Base-by-base conservation (phyloP, 2,797 vertebrate species). In the Antrozous pallidus region DNA sequence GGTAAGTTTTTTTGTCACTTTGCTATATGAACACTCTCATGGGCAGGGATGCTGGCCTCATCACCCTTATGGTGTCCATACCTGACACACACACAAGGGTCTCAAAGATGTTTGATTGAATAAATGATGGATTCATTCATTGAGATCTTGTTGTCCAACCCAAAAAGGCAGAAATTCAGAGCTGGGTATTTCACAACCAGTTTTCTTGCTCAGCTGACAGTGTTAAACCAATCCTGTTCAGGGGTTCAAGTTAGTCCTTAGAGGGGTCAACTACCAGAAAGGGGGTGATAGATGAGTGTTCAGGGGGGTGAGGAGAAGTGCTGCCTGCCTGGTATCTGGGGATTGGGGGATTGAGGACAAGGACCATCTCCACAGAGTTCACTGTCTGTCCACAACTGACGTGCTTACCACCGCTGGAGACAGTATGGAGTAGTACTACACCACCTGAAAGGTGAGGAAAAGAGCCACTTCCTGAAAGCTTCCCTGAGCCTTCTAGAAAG, bases 91-190 rank as follows among this genome's bases (percentile, higher is more conserved):
- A 73, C 17, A 49, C 12, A 82, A 83, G 33, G 31, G 31, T 61
- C 45, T 45, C 10, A 28, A 45, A 54, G 17, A 51, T 61, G 22
- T 20, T 70, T 33, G 67, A 90, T 73, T 36, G 31, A 87, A 77
- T 74, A 75, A 75, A 88, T 89, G 36, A 81, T 70, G 54, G 8
- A 36, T 77, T 85, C 92, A 56, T 88, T 95, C 75, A 88, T 11
- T 45, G 67, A 92, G 33, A 83, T 42, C 51, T 86, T 28, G 1
- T 36, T 89, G 91, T 88, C 58, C 70, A 74, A 36, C 17, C n/a
- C 22, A 45, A 90, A 67, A 80, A 83, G 65, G 16, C 26, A 42
- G 10, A 81, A 33, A n/a, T 33, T 74, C 20, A 22, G 83, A 61
- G 71, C 31, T 47, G 9, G 8, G 12, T n/a, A 18, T 51, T 69